phyloP scores from a whole-genome alignment of 2,797 vertebrate genomes.

The Enteromius radiatus region DNA sequence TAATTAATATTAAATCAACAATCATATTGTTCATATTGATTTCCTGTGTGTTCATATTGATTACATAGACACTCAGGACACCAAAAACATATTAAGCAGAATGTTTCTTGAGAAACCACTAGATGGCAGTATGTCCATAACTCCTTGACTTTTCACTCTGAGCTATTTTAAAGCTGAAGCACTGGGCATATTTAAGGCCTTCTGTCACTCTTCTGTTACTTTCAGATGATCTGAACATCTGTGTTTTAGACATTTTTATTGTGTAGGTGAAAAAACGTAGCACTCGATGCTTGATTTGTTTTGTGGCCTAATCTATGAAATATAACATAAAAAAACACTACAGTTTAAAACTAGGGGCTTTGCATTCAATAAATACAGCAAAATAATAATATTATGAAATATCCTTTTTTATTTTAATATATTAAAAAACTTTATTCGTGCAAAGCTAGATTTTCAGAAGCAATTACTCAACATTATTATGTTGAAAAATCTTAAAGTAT shows the following conservation, averaged over 20 bases:
- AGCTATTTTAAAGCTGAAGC: background rate
- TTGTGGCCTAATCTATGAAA: background rate
- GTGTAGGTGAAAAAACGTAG: background rate
- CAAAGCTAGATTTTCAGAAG: background rate
- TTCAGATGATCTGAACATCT: background rate
- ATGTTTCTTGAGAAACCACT: slow-evolving; percentile 2
- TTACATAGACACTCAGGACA: background rate
- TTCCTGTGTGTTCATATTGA: background rate
- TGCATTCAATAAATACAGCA: background rate
- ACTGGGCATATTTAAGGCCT: background rate
- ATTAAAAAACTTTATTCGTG: background rate
- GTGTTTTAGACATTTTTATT: background rate
- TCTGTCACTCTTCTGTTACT: background rate
- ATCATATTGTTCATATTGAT: background rate
- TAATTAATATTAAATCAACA: background rate
- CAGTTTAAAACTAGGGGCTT: background rate
- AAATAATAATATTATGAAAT: background rate
- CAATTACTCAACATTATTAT: background rate
- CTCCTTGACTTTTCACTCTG: background rate
- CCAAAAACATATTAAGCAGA: background rate
- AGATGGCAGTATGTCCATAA: slow-evolving; percentile 33
- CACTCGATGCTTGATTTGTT: background rate
- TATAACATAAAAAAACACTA: background rate
- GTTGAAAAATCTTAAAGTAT: background rate
- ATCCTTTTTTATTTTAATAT: background rate